These are phyloP conservation scores for Myripristis murdjan DNA, from an alignment of 2,797 vertebrate species.

Conservation along the genomic window DNA sequence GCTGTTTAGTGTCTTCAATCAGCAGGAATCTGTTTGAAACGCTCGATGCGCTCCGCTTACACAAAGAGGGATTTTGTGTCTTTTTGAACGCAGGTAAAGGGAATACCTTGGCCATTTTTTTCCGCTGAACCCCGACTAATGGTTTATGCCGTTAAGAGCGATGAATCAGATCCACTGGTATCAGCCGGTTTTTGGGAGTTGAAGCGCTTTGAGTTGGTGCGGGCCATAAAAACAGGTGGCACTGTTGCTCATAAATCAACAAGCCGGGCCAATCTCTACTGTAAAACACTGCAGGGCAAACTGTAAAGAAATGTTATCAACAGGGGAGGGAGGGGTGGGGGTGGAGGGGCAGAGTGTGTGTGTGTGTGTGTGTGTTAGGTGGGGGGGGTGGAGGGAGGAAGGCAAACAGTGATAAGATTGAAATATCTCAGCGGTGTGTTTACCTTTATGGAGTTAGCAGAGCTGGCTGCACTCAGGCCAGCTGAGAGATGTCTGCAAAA, in stretches of 20 bases:
- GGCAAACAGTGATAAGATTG: constrained; percentile 56
- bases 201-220: constrained; percentile 8
- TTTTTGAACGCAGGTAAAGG: not conserved
- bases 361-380: constrained; percentile 10
- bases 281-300: constrained; percentile 48
- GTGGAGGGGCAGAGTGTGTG: constrained; percentile 17
- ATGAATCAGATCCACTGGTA: constrained; percentile 15
- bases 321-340: not conserved
- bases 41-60: too few relatives aligned
- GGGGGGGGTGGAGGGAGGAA: constrained; percentile 16
- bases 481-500: constrained; percentile 61
- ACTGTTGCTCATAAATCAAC: constrained; percentile 50
- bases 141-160: not conserved
- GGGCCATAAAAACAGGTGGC: constrained; percentile 1
- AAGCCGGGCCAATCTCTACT: constrained; percentile 30
- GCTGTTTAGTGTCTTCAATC: too few relatives aligned
- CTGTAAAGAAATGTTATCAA: constrained; percentile 46
- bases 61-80: not conserved
- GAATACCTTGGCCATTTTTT: not conserved
- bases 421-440: constrained; percentile 64
- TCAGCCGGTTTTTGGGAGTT: constrained; percentile 21
- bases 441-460: constrained; percentile 53
- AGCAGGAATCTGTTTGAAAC: too few relatives aligned
- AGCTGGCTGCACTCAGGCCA: constrained; percentile 56
- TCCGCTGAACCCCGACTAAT: not conserved